Evolutionary conservation across 35 echinoderm and acorn worm species (phyloP), one percentile per base, ranked within the genome.

Genomic region (Eucidaris tribuloides): DNA sequence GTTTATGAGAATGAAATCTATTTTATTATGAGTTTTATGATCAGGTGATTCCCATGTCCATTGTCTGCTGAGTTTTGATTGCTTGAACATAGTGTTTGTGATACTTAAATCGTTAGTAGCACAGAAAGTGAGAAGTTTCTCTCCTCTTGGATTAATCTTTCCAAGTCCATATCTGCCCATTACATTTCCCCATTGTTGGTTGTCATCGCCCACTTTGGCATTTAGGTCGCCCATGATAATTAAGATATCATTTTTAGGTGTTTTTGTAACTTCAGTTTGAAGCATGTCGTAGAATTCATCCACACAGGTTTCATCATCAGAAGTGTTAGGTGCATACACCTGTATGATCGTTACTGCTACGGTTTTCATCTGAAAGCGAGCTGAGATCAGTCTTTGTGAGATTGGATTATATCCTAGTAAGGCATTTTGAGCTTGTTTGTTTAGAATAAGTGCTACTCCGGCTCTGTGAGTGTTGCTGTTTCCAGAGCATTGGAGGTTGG

Each of bases 41-140:
- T 90, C 87, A 35, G 63, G 79, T 3, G 87, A 90, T 71, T 90
- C 87, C 62, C 87, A 90, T 27, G 87, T 90, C 87, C 87, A 90
- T 38, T 83, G 79, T 9, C 87, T 18, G 49, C 40, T 77, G 1
- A 83, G 64, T n/a, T n/a, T n/a, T n/a, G n/a, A n/a, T n/a, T n/a
- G n/a, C n/a, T n/a, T n/a, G n/a, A 82, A 82, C 11, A 83, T 42
- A 9, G 87, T 89, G 66, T 89, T 83, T 7, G 87, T 70, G 28
- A 89, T 76, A 60, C 59, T 52, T 42, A 89, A 39, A 30, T 89
- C 45, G 13, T 89, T 89, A 13, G 43, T 35, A 7, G 87, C 79
- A 61, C 87, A 84, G 52, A 90, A 90, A 38, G 34, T 90, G 7
- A 90, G 81, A 13, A 90, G 65, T 77, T 78, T 90, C 38, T 90